These are phyloP conservation scores for Parnassius smintheus DNA, from an alignment of 2,888 invertebrate species.

Conservation along the genomic window DNA sequence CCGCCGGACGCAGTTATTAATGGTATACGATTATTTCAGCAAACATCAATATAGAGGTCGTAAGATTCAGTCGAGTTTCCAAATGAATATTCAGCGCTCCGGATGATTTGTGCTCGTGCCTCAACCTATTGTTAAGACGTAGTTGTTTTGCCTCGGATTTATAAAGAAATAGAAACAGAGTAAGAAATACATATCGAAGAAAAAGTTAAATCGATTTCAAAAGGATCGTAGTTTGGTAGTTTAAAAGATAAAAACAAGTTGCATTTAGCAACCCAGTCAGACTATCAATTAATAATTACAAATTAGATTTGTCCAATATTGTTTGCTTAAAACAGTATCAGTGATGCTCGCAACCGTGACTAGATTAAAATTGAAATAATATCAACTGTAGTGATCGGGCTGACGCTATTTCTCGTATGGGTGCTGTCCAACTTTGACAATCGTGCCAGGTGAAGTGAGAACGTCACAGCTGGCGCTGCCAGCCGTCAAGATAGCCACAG, in stretches of 20 bases:
- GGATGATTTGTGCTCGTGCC: conserved; percentile 4
- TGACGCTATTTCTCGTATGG: conserved; percentile 9
- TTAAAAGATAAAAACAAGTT: too few relatives aligned
- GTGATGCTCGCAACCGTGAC: neutral
- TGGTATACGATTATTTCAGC: conserved; percentile 9
- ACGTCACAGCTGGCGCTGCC: conserved; percentile 36
- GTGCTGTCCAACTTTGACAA: conserved; percentile 3
- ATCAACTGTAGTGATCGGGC: neutral
- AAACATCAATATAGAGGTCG: conserved; percentile 26
- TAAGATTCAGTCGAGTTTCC: conserved; percentile 24
- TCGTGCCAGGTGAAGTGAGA: conserved; percentile 28
- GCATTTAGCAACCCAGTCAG: too few relatives aligned
- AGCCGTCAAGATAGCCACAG: conserved; percentile 76
- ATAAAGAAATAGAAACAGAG: neutral
- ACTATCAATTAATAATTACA: too few relatives aligned
- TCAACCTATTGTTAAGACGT: neutral
- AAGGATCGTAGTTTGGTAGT: neutral
- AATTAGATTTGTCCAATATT: too few relatives aligned
- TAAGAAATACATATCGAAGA: conserved; percentile 6
- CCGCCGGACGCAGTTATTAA: conserved; percentile 25
- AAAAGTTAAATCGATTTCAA: neutral
- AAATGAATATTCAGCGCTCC: conserved; percentile 23
- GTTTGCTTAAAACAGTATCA: neutral
- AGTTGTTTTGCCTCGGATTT: neutral
- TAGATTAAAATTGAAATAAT: neutral